A percentile compares a stretch with the other conserved stretches of the same genome.
Evolutionary conservation across 1,140 invertebrate genomes (phyloP).

Genomic region (Pygmarrhopalites habei): DNA sequence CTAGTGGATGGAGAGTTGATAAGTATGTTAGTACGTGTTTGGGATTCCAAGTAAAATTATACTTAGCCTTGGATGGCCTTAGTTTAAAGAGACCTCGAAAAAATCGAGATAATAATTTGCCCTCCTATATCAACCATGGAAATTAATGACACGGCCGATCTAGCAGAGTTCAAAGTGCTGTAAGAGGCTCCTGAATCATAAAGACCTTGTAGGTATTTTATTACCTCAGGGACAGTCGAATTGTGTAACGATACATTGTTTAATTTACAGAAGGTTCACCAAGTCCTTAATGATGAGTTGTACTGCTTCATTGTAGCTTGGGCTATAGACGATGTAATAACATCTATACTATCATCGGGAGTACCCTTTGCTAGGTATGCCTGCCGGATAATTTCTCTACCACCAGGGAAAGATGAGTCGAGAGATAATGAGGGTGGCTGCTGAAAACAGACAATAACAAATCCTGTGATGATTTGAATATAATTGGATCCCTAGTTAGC

Average conservation of each 20-base stretch:
- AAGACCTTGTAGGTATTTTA: conserved; percentile 1
- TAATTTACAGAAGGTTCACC: neutral
- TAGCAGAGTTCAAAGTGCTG: conserved; percentile 10
- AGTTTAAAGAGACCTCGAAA: conserved; percentile 2
- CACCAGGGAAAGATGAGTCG: neutral
- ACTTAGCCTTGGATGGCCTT: conserved; percentile 1
- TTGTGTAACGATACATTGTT: neutral
- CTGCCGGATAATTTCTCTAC: neutral
- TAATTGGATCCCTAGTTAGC: neutral
- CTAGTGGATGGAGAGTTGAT: neutral
- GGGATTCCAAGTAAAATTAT: conserved; percentile 19
- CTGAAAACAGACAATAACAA: neutral
- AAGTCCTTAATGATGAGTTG: neutral
- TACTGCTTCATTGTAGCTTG: neutral
- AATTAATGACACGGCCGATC: neutral
- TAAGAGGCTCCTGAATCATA: conserved; percentile 12
- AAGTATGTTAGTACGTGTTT: conserved; percentile 16
- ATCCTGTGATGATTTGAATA: neutral
- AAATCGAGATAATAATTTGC: conserved; percentile 11
- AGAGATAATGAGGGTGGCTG: neutral
- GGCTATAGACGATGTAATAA: neutral
- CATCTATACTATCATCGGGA: neutral
- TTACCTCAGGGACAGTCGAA: neutral
- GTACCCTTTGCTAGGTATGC: neutral
- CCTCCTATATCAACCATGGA: neutral